Base-by-base conservation (phyloP, 2,113 vertebrate species). In the Sorex araneus region DNA sequence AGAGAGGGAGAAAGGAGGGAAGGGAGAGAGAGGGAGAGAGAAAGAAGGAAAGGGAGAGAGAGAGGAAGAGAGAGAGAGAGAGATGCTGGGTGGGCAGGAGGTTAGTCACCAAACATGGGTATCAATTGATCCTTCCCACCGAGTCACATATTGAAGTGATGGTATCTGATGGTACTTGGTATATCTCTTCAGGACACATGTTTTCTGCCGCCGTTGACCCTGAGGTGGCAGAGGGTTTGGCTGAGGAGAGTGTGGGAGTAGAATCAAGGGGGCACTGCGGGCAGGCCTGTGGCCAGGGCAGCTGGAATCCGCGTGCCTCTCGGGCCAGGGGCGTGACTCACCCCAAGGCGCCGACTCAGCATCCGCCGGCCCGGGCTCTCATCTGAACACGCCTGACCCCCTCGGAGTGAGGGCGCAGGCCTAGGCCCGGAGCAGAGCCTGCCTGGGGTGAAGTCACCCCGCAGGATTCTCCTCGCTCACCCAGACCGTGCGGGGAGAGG, bases 391-490 rank as follows among this genome's bases (percentile, higher is more conserved):
- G 81, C 92, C 69, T 96, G 95, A 96, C 77, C 84, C 80, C 83
- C 76, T 90, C 76, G 81, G 69, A 92, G 69, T 84, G 89, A 96
- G 92, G 82, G 84, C 69, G 76, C 84, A 57, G 84, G 93, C 1
- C 90, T 94, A 92, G 95, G 94, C 94, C 89, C 92, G 92, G 66
- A 84, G 25, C 32, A 94, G 69, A 57, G 70, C 4, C n/a, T 93
- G 95, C 96, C 95, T 96, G 70, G 28, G 80, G 84, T 96, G 95
- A 97, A 91, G 87, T 96, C 96, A 97, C 75, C 66, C 84, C 67
- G 45, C 81, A 84, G 95, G 87, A 82, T 94, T 96, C 93, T 89
- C 77, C 74, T 95, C 87, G 70, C 77, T 82, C 84, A 89, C 93
- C 64, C 89, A 86, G 78, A 89, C 92, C 73, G 54, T 95, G 45